A percentile compares a stretch with the other conserved stretches of the same genome.
Conservation (phyloP, 2,113 vertebrate genomes). For the Brienomyrus brachyistius region DNA sequence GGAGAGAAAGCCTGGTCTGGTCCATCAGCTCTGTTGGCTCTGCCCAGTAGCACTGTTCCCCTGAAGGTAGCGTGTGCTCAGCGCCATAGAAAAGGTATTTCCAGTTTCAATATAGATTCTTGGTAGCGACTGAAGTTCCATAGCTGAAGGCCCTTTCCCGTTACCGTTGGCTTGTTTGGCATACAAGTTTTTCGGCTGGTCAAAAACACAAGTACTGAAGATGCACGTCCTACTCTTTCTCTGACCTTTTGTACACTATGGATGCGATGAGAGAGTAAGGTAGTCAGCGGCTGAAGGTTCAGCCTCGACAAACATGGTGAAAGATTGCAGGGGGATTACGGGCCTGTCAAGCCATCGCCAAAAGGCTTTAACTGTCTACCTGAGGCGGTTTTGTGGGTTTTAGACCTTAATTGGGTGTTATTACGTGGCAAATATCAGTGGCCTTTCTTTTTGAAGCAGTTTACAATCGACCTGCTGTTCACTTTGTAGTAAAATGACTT, state of each 20-base stretch:
- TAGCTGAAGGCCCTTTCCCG: background rate
- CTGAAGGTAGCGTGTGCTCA: constrained; percentile 1
- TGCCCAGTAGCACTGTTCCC: constrained; percentile 2
- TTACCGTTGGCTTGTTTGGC: constrained; percentile 5
- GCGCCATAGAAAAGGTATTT: constrained; percentile 27
- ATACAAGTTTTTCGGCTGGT: background rate
- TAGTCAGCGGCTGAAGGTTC: background rate
- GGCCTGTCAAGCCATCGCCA: constrained; percentile 38
- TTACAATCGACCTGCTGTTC: constrained; percentile 32
- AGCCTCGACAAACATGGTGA: background rate
- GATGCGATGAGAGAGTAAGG: background rate
- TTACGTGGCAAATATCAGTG: constrained; percentile 34
- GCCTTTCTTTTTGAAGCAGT: constrained; percentile 37
- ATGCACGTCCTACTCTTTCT: background rate
- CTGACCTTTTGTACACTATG: background rate
- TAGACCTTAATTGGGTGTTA: constrained; percentile 47
- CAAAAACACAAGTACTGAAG: background rate
- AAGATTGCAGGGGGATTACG: background rate
- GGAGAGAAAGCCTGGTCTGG: constrained; percentile 12
- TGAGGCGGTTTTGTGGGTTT: constrained; percentile 42
- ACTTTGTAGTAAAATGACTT: constrained; percentile 31
- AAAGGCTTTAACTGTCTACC: constrained; percentile 32
- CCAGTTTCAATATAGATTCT: constrained; percentile 25
- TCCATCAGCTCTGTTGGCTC: constrained; percentile 24
- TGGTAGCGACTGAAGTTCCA: constrained; percentile 20